Evolutionary conservation across 1,140 invertebrate genomes (phyloP), one percentile per base, ranked within the genome.

Genomic region (Bombus terrestris): DNA sequence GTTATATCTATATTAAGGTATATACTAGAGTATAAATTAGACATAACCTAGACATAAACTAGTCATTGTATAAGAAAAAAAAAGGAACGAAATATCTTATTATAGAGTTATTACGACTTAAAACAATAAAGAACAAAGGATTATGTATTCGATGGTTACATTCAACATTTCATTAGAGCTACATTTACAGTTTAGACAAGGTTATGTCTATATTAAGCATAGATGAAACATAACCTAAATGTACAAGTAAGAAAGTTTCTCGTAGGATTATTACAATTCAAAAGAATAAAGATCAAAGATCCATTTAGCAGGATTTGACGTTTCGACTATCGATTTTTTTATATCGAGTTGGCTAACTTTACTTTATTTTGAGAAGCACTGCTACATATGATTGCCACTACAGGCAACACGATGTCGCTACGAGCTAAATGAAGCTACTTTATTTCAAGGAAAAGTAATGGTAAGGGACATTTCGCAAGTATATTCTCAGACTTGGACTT

Each of bases 351-450:
- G 32, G 69, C 3, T n/a, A 71, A 71, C 8, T 3, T 76, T 53
- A 77, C 57, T 64, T 64, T 57, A 71, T 81, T 74, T 75, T 74
- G 84, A 85, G 84, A 81, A 37, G 22, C 84, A 81, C 78, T 85
- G 84, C 39, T 68, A 74, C 28, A 57, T 68, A 81, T n/a, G 79
- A 74, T 85, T 81, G 78, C 35, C 47, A 59, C 39, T 62, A 62
- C 8, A 47, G 35, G 28, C 72, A 73, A 15, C 74, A 74, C 81
- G 81, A 68, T 77, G 81, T 83, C 81, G 73, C 73, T 77, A 72
- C 57, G 10, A 32, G 35, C 47, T 39, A 72, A 82, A 35, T 28
- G 43, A 68, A 83, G 71, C 37, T 59, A 57, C 32, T 47, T 72
- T 41, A 10, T n/a, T 32, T 12, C 28, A 0, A 32, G 41, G 41